A percentile compares a stretch with the other conserved stretches of the same genome.
Conservation (phyloP, 2,888 invertebrate genomes). For the Hedychridium roseum region DNA sequence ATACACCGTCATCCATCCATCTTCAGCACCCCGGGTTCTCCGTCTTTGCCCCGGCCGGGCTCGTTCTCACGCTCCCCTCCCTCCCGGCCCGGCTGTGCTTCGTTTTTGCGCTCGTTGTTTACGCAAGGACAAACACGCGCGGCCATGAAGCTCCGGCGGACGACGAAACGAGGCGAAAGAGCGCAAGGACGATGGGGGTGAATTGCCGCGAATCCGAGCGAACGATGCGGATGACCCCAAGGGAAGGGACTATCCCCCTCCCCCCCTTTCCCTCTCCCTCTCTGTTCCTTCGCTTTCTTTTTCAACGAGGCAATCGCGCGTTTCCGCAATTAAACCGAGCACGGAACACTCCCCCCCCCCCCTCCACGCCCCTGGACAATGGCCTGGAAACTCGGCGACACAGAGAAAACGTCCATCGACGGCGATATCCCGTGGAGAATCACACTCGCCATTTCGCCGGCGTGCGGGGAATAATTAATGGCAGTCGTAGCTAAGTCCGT, state of each 20-base stretch:
- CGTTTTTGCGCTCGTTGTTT: slow-evolving; percentile 25
- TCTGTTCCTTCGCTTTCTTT: slow-evolving; percentile 16
- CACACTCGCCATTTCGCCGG: no score
- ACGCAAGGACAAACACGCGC: slow-evolving; percentile 22
- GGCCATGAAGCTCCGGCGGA: background rate
- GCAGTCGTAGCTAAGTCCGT: no score
- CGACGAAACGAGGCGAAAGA: no score
- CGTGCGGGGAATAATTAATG: no score
- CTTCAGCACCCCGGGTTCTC: no score
- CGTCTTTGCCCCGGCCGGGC: slow-evolving; percentile 5
- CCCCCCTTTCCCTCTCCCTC: slow-evolving; percentile 6
- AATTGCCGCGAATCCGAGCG: background rate
- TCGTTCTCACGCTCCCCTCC: slow-evolving; percentile 2
- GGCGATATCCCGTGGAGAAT: no score
- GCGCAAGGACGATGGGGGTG: no score
- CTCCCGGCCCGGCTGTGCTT: slow-evolving; percentile 13
- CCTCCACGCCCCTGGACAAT: slow-evolving; percentile 33
- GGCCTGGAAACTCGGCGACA: slow-evolving; percentile 26
- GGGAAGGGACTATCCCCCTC: background rate
- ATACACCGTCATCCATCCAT: no score
- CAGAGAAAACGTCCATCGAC: no score
- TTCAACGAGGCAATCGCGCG: slow-evolving; percentile 40
- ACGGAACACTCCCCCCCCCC: no score
- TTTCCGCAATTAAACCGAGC: slow-evolving; percentile 46
- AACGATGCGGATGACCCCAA: background rate